Evolutionary conservation across 2,888 invertebrate species (phyloP).

Genomic region (Acanthoscelides obtectus): DNA sequence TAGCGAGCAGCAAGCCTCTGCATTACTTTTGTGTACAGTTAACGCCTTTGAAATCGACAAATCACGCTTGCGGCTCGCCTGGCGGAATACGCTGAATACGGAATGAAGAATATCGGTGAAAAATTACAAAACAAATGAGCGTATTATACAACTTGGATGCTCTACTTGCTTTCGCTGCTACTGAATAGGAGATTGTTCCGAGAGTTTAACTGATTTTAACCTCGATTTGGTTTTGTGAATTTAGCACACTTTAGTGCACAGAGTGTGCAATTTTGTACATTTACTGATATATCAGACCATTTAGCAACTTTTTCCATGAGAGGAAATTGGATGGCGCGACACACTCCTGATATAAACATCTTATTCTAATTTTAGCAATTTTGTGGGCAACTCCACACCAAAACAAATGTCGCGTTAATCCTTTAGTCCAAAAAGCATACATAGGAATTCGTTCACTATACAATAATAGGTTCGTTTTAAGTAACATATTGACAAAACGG

Average conservation of each 20-base stretch:
- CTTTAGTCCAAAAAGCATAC: too few species aligned
- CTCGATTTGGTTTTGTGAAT: background rate
- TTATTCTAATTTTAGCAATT: too few species aligned
- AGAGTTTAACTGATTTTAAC: background rate
- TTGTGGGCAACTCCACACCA: too few species aligned
- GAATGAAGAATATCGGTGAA: constrained; percentile 4
- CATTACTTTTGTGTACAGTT: background rate
- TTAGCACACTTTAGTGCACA: background rate
- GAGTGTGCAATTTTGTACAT: background rate
- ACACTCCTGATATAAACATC: too few species aligned
- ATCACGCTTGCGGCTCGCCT: background rate
- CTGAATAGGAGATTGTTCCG: background rate
- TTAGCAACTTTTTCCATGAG: too few species aligned
- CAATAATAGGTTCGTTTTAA: too few species aligned
- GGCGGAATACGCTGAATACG: background rate
- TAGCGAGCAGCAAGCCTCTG: background rate
- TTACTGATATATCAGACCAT: background rate
- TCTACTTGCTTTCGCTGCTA: constrained; percentile 10
- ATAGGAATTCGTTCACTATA: too few species aligned
- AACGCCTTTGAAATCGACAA: background rate
- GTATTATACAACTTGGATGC: constrained; percentile 13
- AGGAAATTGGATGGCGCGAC: too few species aligned
- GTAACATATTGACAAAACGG: too few species aligned
- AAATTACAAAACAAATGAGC: constrained; percentile 9
- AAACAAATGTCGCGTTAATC: too few species aligned